These are phyloP conservation scores for Cardiocondyla obscurior DNA, from an alignment of 1,140 invertebrate genomes.

Conservation along the genomic window DNA sequence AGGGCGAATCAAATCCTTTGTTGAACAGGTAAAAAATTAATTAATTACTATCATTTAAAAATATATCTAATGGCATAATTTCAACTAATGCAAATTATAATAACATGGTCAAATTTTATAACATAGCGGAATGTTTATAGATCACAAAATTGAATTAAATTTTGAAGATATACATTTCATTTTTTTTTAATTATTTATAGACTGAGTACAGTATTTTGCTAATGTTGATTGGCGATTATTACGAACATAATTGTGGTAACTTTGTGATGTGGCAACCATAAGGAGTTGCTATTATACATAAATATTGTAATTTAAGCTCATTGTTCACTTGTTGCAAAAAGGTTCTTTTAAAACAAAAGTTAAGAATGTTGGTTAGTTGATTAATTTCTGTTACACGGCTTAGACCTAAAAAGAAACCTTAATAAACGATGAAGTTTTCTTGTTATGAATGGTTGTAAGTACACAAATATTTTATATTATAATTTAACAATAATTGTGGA, in stretches of 20 bases:
- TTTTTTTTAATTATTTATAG: too few species aligned
- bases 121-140: background rate
- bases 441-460: background rate
- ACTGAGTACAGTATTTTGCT: too few species aligned
- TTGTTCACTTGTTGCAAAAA: background rate
- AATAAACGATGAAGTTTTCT: background rate
- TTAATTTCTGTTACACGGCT: background rate
- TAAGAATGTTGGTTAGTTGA: background rate
- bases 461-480: background rate
- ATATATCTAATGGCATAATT: background rate
- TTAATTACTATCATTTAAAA: background rate
- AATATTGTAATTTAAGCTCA: background rate
- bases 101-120: slow-evolving; percentile 56
- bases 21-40: slow-evolving; percentile 71
- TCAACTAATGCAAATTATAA: background rate
- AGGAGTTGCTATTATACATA: background rate
- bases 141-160: too few species aligned
- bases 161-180: too few species aligned
- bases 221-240: background rate
- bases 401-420: background rate
- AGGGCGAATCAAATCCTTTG: slow-evolving; percentile 73
- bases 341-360: background rate
- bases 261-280: background rate
- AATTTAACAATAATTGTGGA: background rate
- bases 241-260: background rate